Evolutionary conservation across 2,113 vertebrate genomes (phyloP).

Genomic region (Psammodynastes pulverulentus): DNA sequence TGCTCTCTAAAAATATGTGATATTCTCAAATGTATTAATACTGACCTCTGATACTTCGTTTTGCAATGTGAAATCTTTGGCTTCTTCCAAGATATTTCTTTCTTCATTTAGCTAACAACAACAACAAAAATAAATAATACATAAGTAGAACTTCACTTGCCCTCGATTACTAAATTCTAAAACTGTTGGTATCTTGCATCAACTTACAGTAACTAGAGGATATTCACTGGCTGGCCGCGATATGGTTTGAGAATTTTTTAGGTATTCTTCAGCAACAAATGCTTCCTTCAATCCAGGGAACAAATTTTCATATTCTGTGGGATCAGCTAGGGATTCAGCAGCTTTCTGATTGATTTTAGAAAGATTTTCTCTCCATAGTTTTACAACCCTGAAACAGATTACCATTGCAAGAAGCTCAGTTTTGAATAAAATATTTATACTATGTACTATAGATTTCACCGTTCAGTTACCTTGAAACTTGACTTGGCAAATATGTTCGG

Average conservation of each 20-base stretch:
- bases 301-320: slow-evolving; percentile 96
- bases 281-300: slow-evolving; percentile 95
- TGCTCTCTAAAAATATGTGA: background rate
- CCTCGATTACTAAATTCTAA: background rate
- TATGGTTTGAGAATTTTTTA: slow-evolving; percentile 78
- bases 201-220: slow-evolving; percentile 88
- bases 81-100: slow-evolving; percentile 91
- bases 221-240: slow-evolving; percentile 86
- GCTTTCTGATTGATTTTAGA: slow-evolving; percentile 96
- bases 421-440: background rate
- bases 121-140: background rate
- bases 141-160: background rate
- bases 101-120: slow-evolving; percentile 89
- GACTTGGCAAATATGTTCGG: slow-evolving; percentile 93
- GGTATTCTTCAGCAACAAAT: slow-evolving; percentile 87
- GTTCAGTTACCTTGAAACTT: slow-evolving; percentile 85
- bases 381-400: slow-evolving; percentile 80
- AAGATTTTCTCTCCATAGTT: slow-evolving; percentile 92
- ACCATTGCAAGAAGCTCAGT: background rate
- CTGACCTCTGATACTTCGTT: slow-evolving; percentile 72
- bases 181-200: background rate
- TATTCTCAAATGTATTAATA: slow-evolving; percentile 21
- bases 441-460: fast-evolving
- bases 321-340: slow-evolving; percentile 94
- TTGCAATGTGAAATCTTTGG: slow-evolving; percentile 82